Evolutionary conservation across 2,113 vertebrate genomes (phyloP).

Genomic region (Prochilodus magdalenae): DNA sequence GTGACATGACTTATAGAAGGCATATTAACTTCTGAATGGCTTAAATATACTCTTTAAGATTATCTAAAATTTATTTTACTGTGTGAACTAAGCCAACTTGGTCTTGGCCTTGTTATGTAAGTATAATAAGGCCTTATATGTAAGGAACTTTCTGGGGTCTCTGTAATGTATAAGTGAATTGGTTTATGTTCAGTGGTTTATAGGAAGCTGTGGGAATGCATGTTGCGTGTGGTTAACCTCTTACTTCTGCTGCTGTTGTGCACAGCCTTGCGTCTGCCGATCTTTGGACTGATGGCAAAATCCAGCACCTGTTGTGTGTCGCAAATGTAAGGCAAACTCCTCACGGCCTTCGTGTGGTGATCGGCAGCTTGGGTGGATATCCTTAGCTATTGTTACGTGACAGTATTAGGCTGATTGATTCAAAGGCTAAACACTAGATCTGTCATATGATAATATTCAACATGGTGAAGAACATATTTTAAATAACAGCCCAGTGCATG

Average conservation of each 20-base stretch:
- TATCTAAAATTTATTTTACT: constrained; percentile 16
- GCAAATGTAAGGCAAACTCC: constrained; percentile 62
- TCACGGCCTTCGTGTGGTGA: constrained; percentile 52
- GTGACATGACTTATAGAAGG: constrained; percentile 53
- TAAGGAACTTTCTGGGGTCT: constrained; percentile 42
- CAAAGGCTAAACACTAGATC: constrained; percentile 58
- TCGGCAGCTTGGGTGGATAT: constrained; percentile 52
- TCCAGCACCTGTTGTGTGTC: constrained; percentile 70
- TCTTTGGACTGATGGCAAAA: constrained; percentile 56
- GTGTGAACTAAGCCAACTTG: constrained; percentile 17
- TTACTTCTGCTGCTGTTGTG: constrained; percentile 34
- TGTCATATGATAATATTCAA: constrained; percentile 52
- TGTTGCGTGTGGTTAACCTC: constrained; percentile 44
- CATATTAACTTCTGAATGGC: constrained; percentile 50
- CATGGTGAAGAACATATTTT: constrained; percentile 33
- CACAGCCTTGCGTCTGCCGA: constrained; percentile 38
- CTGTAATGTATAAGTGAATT: constrained; percentile 33
- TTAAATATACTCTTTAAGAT: constrained; percentile 27
- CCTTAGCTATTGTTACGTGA: constrained; percentile 67
- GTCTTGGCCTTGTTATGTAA: constrained; percentile 42
- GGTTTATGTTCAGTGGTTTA: constrained; percentile 32
- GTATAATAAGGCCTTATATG: constrained; percentile 37
- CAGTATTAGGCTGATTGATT: constrained; percentile 60
- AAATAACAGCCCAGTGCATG: constrained; percentile 37
- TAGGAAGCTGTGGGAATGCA: constrained; percentile 44